Evolutionary conservation across 2,113 vertebrate genomes (phyloP).

Genomic region (Tragelaphus imberbis): DNA sequence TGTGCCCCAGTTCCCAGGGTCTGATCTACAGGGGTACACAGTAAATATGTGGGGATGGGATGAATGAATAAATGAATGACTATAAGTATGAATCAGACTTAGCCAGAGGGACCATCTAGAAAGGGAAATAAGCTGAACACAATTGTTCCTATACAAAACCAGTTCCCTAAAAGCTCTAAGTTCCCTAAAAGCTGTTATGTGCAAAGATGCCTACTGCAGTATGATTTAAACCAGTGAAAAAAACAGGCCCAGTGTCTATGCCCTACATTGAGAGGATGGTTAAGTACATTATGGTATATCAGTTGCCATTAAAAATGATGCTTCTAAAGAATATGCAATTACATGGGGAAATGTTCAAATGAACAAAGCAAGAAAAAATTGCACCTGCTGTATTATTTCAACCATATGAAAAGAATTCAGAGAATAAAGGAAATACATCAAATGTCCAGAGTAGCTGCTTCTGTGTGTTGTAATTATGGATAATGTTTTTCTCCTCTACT

Average conservation of each 20-base stretch:
- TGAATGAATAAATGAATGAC: slow-evolving; percentile 34
- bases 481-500: slow-evolving; percentile 30
- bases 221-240: neutral
- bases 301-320: neutral
- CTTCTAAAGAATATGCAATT: slow-evolving; percentile 30
- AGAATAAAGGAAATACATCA: neutral
- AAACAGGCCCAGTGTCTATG: neutral
- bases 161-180: slow-evolving; percentile 3
- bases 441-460: neutral
- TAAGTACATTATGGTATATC: slow-evolving; percentile 3
- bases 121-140: slow-evolving; percentile 25
- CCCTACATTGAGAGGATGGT: neutral
- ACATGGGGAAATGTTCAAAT: neutral
- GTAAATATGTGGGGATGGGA: neutral
- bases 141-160: neutral
- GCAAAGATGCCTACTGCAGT: neutral
- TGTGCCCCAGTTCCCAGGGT: neutral
- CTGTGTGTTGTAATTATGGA: slow-evolving; percentile 8
- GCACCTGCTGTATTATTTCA: slow-evolving; percentile 17
- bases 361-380: slow-evolving; percentile 11
- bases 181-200: neutral
- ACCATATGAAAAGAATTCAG: slow-evolving; percentile 7
- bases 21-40: neutral
- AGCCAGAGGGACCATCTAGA: neutral
- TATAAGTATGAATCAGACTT: slow-evolving; percentile 8